Evolutionary conservation across 2,888 invertebrate genomes (phyloP).

Genomic region (Callinectes sapidus): DNA sequence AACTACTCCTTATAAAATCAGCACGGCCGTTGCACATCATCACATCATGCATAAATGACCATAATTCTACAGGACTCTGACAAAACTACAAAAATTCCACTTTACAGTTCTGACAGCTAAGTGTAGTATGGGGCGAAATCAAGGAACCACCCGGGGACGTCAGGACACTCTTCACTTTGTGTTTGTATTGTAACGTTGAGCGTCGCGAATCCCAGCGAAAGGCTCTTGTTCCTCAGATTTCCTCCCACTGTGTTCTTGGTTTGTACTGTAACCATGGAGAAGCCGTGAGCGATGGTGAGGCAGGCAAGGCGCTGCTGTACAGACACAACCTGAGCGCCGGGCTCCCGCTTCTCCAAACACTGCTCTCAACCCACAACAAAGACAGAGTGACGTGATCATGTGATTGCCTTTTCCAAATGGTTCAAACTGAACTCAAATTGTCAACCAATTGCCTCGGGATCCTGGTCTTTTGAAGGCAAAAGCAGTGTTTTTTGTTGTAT

Average conservation of each 20-base stretch:
- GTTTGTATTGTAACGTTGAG: conserved; percentile 18
- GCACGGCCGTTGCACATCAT: conserved; percentile 63
- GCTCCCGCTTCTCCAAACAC: conserved; percentile 42
- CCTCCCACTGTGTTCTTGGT: conserved; percentile 65
- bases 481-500: conserved; percentile 16
- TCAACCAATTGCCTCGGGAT: background rate
- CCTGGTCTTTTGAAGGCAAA: conserved; percentile 24
- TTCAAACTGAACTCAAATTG: background rate
- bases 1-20: conserved; percentile 53
- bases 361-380: conserved; percentile 35
- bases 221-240: conserved; percentile 46
- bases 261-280: conserved; percentile 70
- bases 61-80: conserved; percentile 54
- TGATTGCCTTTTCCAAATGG: background rate
- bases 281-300: conserved; percentile 58
- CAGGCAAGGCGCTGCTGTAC: conserved; percentile 55
- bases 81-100: conserved; percentile 63
- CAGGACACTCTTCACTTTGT: conserved; percentile 39
- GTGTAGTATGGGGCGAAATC: conserved; percentile 50
- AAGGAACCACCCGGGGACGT: conserved; percentile 38
- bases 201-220: conserved; percentile 14
- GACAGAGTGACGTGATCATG: background rate
- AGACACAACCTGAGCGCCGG: conserved; percentile 54
- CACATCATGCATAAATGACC: conserved; percentile 53
- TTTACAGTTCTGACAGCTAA: conserved; percentile 62